Base-by-base conservation (phyloP, 2,888 invertebrate genomes). In the Drepana falcataria region DNA sequence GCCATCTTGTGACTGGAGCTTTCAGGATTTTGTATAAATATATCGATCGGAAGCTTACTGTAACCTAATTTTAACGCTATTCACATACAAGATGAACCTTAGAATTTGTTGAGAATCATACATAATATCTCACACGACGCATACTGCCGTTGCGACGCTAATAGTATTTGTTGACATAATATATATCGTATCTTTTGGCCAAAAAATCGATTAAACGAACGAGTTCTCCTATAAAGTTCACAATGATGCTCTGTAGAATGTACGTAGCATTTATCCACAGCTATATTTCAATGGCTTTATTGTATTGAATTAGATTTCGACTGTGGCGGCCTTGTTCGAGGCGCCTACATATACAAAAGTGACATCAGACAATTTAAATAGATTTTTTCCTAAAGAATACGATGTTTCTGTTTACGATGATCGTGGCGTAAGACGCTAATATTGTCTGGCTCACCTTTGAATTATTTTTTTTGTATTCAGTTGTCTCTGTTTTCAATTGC, bases 331-430 rank as follows among this genome's bases (percentile, higher is more conserved):
- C 85, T 87, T 84, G 86, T 63, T 63, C 65, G 64, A 64, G 69
- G 79, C 83, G 80, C 85, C 83, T 85, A 85, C 83, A 80, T 79
- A 59, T 55, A 57, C 60, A 49, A 57, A 60, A 69, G 73, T 90
- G 90, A 90, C 88, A 89, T 89, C 90, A 90, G 75, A 81, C 76
- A 81, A 83, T 86, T 78, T 83, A 88, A 87, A 90, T 90, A 90
- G 89, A 86, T 77, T 75, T 71, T 71, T 66, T 64, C 40, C 40
- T 73, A 72, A 69, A 73, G 68, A 77, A 70, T 76, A 69, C 67
- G 66, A 72, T 75, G 75, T 78, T 78, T 75, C 71, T 62, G 59
- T 66, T 63, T 35, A 62, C 56, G 57, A 58, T 54, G 57, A 57
- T 52, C 61, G 57, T 54, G 54, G 55, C 4, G 40, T 35, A 35